Conservation (phyloP, 2,888 invertebrate species). For the Caenorhabditis afra region DNA sequence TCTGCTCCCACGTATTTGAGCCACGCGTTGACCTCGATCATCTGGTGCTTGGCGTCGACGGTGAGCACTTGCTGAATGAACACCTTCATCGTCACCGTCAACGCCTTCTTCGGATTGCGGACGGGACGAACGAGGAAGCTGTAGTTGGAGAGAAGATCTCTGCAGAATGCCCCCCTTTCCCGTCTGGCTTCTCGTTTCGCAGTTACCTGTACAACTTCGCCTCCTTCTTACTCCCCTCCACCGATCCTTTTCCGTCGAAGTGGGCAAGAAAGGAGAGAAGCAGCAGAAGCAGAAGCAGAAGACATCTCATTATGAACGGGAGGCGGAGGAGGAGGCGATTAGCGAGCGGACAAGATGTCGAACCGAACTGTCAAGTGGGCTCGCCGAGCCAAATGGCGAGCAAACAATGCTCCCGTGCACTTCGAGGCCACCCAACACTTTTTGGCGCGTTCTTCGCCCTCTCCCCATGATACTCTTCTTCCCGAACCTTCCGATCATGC, state of each 20-base stretch:
- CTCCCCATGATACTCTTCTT: not conserved
- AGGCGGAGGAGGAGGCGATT: conserved; percentile 8
- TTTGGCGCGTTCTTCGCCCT: conserved; percentile 4
- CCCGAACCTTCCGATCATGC: not conserved
- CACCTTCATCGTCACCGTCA: conserved; percentile 72
- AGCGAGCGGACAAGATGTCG: conserved; percentile 43
- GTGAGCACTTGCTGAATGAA: conserved; percentile 81
- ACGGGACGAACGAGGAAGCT: conserved; percentile 72
- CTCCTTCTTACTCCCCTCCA: conserved; percentile 60
- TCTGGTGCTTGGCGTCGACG: conserved; percentile 80
- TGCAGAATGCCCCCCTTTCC: too few species aligned
- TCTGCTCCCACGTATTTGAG: conserved; percentile 75
- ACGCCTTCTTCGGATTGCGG: conserved; percentile 57
- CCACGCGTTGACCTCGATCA: conserved; percentile 77
- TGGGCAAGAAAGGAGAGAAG: too few species aligned
- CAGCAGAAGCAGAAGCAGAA: conserved; percentile 12
- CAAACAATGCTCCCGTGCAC: conserved; percentile 57
- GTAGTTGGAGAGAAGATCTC: conserved; percentile 70
- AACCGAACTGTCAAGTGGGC: conserved; percentile 62
- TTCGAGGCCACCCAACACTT: conserved; percentile 5
- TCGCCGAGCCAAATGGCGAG: conserved; percentile 34
- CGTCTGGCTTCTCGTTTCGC: not conserved
- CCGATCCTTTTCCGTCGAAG: not conserved
- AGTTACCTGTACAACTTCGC: conserved; percentile 60
- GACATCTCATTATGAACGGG: not conserved